Evolutionary conservation across 2,888 invertebrate species (phyloP), one percentile per base, ranked within the genome.

Genomic region (Perithous albicinctus): DNA sequence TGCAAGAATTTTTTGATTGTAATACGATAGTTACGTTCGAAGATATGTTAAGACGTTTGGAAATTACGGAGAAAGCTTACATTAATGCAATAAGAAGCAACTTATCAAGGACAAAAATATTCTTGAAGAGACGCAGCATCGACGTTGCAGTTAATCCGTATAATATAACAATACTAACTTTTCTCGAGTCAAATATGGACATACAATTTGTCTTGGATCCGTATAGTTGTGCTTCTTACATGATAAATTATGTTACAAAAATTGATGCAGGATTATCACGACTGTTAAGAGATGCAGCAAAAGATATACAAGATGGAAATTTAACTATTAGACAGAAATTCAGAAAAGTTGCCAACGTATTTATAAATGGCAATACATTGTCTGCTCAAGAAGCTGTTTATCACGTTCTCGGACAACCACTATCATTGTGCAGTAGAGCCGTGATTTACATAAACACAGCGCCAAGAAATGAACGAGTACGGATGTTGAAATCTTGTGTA

Each of bases 371-470:
- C 82, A 86, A 77, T 29, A 29, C 29, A 29, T 29, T 29, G 29
- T 29, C 3, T 29, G 29, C 29, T 4, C 29, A 29, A 29, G 85
- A 88, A 83, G 86, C 83, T 29, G 75, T 82, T 66, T 87, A 86
- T 79, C 84, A 79, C 70, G 67, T 84, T 12, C 75, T 88, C 46
- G 73, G 82, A 1, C 61, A 87, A 10, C 84, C 86, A 20, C 18
- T 86, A 29, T 85, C 83, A 10, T 78, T 85, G 51, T 84, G 67
- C 59, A 85, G 84, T 23, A 56, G 84, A 78, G 51, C 76, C 70
- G 63, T 61, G n/a, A 80, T 83, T 18, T 86, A 73, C 59, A 87
- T 87, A 35, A 73, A 84, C 67, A 85, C 84, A 48, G 72, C 41
- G 61, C 67, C 73, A 18, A 32, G 74, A 73, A 46, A 69, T 15